These are phyloP conservation scores for Melanostoma mellinum DNA, from an alignment of 2,888 invertebrate species.

Conservation along the genomic window DNA sequence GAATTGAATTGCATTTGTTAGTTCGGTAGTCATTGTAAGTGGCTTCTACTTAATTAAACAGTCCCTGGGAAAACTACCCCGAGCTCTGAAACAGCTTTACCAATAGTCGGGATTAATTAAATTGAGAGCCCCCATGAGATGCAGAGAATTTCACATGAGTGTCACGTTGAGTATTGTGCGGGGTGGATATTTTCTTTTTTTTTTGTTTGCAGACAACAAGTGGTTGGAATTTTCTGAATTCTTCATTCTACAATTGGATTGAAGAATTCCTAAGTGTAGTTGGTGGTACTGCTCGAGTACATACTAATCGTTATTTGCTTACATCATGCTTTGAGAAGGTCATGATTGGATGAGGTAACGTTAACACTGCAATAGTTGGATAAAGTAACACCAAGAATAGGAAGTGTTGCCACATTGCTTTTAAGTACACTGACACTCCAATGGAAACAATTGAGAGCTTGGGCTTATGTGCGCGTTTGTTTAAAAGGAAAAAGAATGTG, in stretches of 20 bases:
- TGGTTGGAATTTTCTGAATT: conserved; percentile 32
- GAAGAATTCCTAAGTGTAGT: not conserved
- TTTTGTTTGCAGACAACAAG: not conserved
- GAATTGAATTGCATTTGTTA: conserved; percentile 38
- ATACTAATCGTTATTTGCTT: conserved; percentile 41
- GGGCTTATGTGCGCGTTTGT: no score
- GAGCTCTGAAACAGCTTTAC: conserved; percentile 46
- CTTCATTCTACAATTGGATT: conserved; percentile 1
- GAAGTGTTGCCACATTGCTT: no score
- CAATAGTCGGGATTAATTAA: conserved; percentile 69
- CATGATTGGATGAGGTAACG: conserved; percentile 11
- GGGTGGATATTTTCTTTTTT: not conserved
- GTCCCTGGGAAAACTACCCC: conserved; percentile 38
- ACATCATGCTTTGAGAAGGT: conserved; percentile 26
- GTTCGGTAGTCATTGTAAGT: conserved; percentile 55
- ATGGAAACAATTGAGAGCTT: no score
- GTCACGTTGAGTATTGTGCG: not conserved
- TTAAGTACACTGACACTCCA: no score
- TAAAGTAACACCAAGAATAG: no score
- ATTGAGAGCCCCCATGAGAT: conserved; percentile 60
- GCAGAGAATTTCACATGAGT: conserved; percentile 38
- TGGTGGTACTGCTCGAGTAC: not conserved
- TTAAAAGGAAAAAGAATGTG: no score
- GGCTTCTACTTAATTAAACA: conserved; percentile 69
- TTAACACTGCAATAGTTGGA: not conserved